Evolutionary conservation across 2,888 invertebrate species (phyloP), one percentile per base, ranked within the genome.

Genomic region (Eurytoma californica): DNA sequence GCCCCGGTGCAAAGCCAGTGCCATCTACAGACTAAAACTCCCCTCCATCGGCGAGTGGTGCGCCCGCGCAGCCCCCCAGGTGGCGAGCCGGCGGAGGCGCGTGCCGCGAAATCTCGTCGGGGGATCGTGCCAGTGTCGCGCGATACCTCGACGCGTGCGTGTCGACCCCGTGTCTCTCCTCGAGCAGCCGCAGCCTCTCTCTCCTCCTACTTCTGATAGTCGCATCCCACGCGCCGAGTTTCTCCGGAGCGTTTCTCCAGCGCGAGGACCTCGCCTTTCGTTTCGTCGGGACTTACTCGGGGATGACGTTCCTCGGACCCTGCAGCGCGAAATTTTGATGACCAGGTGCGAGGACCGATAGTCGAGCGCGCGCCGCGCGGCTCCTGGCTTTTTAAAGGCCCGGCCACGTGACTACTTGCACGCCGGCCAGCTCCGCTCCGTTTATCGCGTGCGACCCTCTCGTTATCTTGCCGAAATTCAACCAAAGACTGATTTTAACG

Each of bases 91-190:
- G 57, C 72, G 77, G 74, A 68, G 80, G 81, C 80, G 82, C 79
- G 82, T 80, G 82, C 76, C 79, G 80, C 76, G 24, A 80, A 80
- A 58, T 72, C 66, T 63, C 67, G 72, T 63, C 72, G 72, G 53
- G 76, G 79, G 83, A 72, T 67, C 61, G 69, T 75, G 83, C 75
- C 88, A 88, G 88, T 88, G 83, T 88, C 83, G 86, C 84, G 87
- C 88, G 85, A 81, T 82, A 86, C 86, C 83, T 86, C 84, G 84
- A 77, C 79, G 82, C 79, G 82, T 80, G 80, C 79, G 84, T 80
- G 72, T 82, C 30, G 60, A 60, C n/a, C 61, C 14, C 28, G n/a
- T 39, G 16, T n/a, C 39, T 61, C 61, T 20, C 7, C 51, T n/a
- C 0, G n/a, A n/a, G 5, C 68, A 7, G 24, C 2, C 24, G 60